Conservation (phyloP, 1,140 invertebrate genomes). For the Aphelenchoides avenae region DNA sequence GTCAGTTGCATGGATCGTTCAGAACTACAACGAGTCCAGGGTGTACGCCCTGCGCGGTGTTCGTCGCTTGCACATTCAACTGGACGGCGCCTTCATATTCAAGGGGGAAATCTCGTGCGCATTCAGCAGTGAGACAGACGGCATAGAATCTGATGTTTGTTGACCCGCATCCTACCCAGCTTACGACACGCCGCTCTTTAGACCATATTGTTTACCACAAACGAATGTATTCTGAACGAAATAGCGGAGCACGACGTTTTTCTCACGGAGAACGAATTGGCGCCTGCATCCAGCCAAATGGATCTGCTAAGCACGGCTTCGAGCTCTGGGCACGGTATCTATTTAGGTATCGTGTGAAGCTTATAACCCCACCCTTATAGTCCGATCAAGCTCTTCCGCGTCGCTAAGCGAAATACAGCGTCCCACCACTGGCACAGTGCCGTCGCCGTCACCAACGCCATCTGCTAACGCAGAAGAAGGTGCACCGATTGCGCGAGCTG, state of each 20-base stretch:
- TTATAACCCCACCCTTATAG: no score
- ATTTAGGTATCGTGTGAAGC: no score
- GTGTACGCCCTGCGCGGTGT: constrained; percentile 45
- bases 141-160: neutral
- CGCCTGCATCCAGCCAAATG: constrained; percentile 20
- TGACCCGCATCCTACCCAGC: neutral
- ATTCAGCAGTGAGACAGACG: constrained; percentile 27
- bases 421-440: no score
- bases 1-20: neutral
- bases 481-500: no score
- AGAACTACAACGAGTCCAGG: constrained; percentile 40
- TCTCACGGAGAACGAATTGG: constrained; percentile 11
- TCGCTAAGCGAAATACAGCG: no score
- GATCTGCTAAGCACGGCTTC: constrained; percentile 25
- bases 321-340: constrained; percentile 2
- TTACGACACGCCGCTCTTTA: constrained; percentile 16
- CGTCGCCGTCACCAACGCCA: no score
- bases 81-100: constrained; percentile 44
- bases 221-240: constrained; percentile 61
- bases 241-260: constrained; percentile 60
- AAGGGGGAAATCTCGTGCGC: constrained; percentile 43
- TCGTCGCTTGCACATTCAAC: constrained; percentile 24
- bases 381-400: constrained; percentile 10
- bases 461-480: no score
- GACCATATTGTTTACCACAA: constrained; percentile 63